These are phyloP conservation scores for Glossophaga mutica DNA, from an alignment of 2,797 vertebrate genomes.

Conservation along the genomic window DNA sequence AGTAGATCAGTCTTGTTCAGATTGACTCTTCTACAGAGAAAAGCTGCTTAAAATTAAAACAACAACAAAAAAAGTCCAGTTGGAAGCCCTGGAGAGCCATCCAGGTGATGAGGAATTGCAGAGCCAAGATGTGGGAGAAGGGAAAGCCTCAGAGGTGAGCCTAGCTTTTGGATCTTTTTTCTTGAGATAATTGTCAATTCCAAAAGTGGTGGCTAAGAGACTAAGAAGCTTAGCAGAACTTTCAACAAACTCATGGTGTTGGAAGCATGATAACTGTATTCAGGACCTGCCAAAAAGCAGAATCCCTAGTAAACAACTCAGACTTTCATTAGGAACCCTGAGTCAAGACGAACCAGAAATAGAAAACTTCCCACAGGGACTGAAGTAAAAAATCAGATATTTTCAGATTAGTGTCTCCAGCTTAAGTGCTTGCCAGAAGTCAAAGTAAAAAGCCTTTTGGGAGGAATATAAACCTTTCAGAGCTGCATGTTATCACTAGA, in stretches of 20 bases:
- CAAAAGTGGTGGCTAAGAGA: background rate
- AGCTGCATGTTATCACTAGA: background rate
- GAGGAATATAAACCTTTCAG: background rate
- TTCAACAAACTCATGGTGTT: background rate
- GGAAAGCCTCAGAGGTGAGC: background rate
- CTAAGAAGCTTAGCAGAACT: background rate
- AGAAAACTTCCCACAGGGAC: background rate
- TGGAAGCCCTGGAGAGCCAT: background rate
- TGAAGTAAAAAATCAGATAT: conserved; percentile 21
- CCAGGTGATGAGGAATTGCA: background rate
- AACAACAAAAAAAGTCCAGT: background rate
- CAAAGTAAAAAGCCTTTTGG: conserved; percentile 18
- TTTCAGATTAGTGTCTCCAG: conserved; percentile 21
- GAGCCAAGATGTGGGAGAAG: background rate
- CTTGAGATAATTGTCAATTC: background rate
- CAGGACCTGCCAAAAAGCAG: background rate
- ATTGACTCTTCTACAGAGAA: conserved; percentile 12
- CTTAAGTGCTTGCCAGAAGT: background rate
- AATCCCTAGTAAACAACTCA: background rate
- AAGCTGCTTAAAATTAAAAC: background rate
- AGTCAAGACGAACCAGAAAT: conserved; percentile 34
- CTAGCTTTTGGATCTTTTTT: background rate
- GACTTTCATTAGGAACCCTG: conserved; percentile 7
- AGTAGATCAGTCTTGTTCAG: background rate
- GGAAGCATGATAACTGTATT: background rate